Evolutionary conservation across 1,140 invertebrate species (phyloP), one percentile per base, ranked within the genome.

Genomic region (Drosophila suzukii): DNA sequence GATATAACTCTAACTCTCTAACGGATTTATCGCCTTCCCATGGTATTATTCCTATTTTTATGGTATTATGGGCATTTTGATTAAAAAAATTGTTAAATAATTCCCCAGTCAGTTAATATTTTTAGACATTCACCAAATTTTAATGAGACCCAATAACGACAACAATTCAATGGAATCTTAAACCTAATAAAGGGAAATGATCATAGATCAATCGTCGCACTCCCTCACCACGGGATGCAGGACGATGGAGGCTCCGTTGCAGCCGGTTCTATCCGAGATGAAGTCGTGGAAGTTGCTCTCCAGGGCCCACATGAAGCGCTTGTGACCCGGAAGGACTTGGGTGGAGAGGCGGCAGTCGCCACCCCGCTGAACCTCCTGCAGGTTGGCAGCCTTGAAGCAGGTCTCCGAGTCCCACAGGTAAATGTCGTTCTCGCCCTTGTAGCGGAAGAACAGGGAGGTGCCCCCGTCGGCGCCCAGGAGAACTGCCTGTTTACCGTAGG

Each of bases 271-370:
- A 65, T 94, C 93, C 6, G 93, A 83, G 36, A 95, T 93, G 73
- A 93, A 95, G 88, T 95, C 94, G 15, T 94, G 94, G 90, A 95
- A 95, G 74, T 95, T 95, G 70, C 94, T 94, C 77, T 95, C 94
- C 65, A 95, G 83, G 1, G 93, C 93, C 94, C 94, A 95, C 93
- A 95, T 94, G 11, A 94, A 92, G 11, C 92, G 91, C 78, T 93
- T 94, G 58, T 93, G 93, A 10, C 94, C 94, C 0, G 94, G 93
- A 27, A 94, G 85, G 0, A 95, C 94, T 68, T 94, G 93, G 0
- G 95, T 95, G 30, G 95, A 93, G 13, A 95, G 80, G 47, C 94
- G 92, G 66, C 94, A 94, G 4, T 94, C 94, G n/a, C 92, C 92
- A 27, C 94, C 93, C 11, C 93, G 93, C 65, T 95, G 93, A 5